These are phyloP conservation scores for Apodemus sylvaticus DNA, from an alignment of 2,113 vertebrate species.

Conservation along the genomic window DNA sequence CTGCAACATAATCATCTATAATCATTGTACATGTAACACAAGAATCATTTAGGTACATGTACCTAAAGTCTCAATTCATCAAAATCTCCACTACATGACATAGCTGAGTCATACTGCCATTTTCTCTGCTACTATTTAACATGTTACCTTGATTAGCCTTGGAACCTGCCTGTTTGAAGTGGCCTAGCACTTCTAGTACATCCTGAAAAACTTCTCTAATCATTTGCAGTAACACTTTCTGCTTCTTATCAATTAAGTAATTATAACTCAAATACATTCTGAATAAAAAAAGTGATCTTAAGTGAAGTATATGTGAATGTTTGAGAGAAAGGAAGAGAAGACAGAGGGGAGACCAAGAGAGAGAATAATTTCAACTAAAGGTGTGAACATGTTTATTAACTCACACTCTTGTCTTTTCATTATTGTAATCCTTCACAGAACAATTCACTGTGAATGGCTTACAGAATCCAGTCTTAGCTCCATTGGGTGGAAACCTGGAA, in stretches of 20 bases:
- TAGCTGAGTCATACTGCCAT: background rate
- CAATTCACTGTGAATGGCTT: slow-evolving; percentile 22
- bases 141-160: background rate
- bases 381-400: background rate
- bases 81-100: background rate
- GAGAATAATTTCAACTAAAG: background rate
- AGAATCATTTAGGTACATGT: background rate
- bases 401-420: background rate
- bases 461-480: background rate
- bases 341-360: background rate
- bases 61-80: background rate
- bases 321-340: background rate
- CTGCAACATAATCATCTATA: background rate
- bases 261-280: background rate
- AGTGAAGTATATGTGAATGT: background rate
- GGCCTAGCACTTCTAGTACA: background rate
- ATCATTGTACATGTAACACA: background rate
- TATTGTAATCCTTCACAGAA: background rate
- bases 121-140: no score
- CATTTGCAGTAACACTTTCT: background rate
- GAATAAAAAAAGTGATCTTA: background rate
- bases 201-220: background rate
- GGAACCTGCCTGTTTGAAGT: background rate
- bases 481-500: background rate
- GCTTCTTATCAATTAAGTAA: background rate